A percentile compares a stretch with the other conserved stretches of the same genome.
These are phyloP conservation scores for Slavum lentiscoides DNA, from an alignment of 2,888 invertebrate species.

Conservation along the genomic window DNA sequence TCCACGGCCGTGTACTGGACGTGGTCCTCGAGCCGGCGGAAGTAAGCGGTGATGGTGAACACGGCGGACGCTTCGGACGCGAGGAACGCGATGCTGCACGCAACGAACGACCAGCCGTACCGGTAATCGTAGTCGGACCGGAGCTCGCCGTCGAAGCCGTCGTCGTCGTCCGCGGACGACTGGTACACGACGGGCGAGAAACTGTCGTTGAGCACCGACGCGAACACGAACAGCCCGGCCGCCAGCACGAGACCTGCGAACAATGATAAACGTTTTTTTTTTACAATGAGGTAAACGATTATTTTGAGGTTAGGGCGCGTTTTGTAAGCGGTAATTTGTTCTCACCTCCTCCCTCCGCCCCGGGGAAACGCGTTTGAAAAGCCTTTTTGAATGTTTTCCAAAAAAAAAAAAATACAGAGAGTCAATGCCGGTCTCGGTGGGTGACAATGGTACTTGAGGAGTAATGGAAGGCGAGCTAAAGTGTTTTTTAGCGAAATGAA, in stretches of 20 bases:
- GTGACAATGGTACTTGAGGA: too few species aligned
- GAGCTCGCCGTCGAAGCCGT: constrained; percentile 55
- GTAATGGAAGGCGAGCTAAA: too few species aligned
- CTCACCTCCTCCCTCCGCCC: too few species aligned
- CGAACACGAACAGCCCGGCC: constrained; percentile 67
- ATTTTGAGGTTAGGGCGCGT: too few species aligned
- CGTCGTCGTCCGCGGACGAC: not conserved
- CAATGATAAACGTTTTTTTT: not conserved
- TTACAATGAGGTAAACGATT: too few species aligned
- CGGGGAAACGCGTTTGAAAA: too few species aligned
- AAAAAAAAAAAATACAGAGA: too few species aligned
- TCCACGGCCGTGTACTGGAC: constrained; percentile 48
- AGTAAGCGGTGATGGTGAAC: constrained; percentile 54
- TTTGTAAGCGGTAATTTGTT: too few species aligned
- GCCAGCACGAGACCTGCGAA: constrained; percentile 67
- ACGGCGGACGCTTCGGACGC: constrained; percentile 57
- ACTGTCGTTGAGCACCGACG: constrained; percentile 67
- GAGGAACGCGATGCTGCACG: constrained; percentile 66
- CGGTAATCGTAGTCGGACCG: constrained; percentile 61
- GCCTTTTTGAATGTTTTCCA: too few species aligned
- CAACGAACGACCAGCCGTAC: constrained; percentile 69
- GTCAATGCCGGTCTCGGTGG: too few species aligned
- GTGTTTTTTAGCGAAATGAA: too few species aligned
- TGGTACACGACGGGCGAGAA: constrained; percentile 62
- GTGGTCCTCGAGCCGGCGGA: constrained; percentile 43